phyloP scores from a whole-genome alignment of 2,888 invertebrate genomes.

The Galerucella calmariensis region DNA sequence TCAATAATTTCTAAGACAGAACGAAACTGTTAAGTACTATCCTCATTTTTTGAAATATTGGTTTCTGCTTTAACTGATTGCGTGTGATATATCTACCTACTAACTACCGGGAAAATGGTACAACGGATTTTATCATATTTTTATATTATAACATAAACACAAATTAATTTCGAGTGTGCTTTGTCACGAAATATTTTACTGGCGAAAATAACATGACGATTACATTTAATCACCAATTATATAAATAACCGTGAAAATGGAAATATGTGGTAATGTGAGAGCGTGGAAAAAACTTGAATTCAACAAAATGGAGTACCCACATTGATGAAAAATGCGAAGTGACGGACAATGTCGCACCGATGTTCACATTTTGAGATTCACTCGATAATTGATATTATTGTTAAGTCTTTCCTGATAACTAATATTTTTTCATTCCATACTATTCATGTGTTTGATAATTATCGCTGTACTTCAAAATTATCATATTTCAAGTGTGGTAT shows the following conservation, averaged over 20 bases:
- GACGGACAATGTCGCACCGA: too few species aligned
- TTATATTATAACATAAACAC: conserved; percentile 23
- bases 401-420: too few species aligned
- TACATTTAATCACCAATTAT: conserved; percentile 28
- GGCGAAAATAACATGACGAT: conserved; percentile 18
- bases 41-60: neutral
- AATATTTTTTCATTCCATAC: too few species aligned
- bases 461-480: neutral
- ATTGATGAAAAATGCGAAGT: too few species aligned
- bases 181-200: conserved; percentile 20
- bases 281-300: neutral
- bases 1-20: too few species aligned
- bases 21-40: too few species aligned
- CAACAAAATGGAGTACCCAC: too few species aligned
- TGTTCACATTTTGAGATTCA: too few species aligned
- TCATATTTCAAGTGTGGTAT: neutral
- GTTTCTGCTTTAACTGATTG: neutral
- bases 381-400: too few species aligned
- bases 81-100: neutral
- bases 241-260: conserved; percentile 14
- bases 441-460: neutral
- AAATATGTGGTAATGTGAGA: neutral
- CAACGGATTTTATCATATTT: neutral
- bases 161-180: conserved; percentile 27
- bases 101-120: neutral